Conservation (phyloP, 2,113 vertebrate genomes). For the Nibea coibor region DNA sequence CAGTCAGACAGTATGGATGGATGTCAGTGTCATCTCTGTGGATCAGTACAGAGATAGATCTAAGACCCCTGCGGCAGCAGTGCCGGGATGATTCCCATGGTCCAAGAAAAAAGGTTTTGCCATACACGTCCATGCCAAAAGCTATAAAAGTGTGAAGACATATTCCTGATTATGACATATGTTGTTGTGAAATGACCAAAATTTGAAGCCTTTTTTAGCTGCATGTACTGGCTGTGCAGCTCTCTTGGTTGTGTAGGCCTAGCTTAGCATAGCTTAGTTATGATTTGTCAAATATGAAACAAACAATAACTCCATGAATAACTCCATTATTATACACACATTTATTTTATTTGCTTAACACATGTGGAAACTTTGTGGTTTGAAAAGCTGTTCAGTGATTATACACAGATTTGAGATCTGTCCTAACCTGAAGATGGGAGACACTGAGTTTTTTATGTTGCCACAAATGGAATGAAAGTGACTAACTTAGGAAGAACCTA, state of each 20-base stretch:
- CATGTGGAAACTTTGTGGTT: neutral
- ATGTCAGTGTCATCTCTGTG: neutral
- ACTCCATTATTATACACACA: too few species aligned
- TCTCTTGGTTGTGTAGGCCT: too few species aligned
- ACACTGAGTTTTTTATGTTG: neutral
- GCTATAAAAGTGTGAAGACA: neutral
- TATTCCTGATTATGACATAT: neutral
- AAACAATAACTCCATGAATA: too few species aligned
- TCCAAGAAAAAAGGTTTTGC: neutral
- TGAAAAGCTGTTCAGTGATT: neutral
- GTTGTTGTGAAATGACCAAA: neutral
- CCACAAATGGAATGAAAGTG: neutral
- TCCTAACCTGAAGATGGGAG: neutral
- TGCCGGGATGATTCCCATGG: neutral
- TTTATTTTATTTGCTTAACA: too few species aligned
- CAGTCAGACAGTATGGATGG: neutral
- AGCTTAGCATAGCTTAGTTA: too few species aligned
- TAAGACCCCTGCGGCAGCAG: neutral
- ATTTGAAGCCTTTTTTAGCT: neutral
- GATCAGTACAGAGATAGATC: constrained; percentile 1
- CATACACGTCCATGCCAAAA: neutral
- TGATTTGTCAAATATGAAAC: too few species aligned
- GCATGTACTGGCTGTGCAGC: neutral
- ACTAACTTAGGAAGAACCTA: neutral
- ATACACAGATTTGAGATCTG: neutral